These are phyloP conservation scores for Agrochola lota DNA, from an alignment of 2,888 invertebrate species.

Conservation along the genomic window DNA sequence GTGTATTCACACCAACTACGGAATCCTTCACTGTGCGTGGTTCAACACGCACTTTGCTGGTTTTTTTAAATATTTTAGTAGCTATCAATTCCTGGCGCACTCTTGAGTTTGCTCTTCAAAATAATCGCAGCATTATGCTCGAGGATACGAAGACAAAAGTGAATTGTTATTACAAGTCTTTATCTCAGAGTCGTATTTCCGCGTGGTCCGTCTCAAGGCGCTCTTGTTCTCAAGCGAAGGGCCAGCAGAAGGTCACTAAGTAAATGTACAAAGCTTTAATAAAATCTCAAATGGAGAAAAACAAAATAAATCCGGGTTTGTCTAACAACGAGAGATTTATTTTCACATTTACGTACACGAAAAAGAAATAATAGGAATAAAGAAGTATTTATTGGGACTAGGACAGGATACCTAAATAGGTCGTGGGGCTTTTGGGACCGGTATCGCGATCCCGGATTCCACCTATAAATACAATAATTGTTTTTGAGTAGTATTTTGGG, in stretches of 20 bases:
- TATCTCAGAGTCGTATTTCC: slow-evolving; percentile 71
- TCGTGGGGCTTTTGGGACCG: no score
- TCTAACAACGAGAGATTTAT: slow-evolving; percentile 6
- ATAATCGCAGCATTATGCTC: slow-evolving; percentile 28
- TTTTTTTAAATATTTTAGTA: neutral
- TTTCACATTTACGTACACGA: neutral
- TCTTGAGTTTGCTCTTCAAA: neutral
- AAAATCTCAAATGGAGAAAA: slow-evolving; percentile 36
- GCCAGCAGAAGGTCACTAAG: slow-evolving; percentile 65
- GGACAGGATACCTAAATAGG: no score
- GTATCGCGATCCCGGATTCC: no score
- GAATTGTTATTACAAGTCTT: slow-evolving; percentile 64
- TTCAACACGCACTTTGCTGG: neutral
- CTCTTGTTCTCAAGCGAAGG: slow-evolving; percentile 74
- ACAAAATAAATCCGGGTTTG: slow-evolving; percentile 30
- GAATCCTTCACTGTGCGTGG: neutral
- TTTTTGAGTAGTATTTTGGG: no score
- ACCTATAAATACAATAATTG: no score
- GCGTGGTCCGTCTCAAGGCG: slow-evolving; percentile 76
- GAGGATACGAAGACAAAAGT: slow-evolving; percentile 67
- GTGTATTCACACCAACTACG: neutral
- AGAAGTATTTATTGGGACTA: no score
- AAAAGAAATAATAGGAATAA: neutral
- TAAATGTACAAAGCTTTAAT: slow-evolving; percentile 47
- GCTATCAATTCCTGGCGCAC: slow-evolving; percentile 9